Conservation (phyloP, 23 tunicate genomes). For the Pegea sp. region DNA sequence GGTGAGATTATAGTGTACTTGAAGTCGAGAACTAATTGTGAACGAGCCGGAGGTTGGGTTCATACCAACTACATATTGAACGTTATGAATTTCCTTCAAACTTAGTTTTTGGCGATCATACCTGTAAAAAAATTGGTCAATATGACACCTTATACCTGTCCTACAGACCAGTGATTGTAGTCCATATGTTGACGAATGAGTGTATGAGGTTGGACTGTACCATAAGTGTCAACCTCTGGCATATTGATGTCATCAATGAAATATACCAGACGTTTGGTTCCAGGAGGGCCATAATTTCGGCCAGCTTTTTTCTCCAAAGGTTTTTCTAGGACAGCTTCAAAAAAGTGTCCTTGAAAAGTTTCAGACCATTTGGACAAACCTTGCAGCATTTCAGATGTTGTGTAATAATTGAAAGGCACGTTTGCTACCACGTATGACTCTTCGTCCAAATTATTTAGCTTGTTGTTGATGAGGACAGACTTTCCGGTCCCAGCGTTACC, state of each 20-base stretch:
- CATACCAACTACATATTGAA: conserved; percentile 85
- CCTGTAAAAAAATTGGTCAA: conserved; percentile 12
- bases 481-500: conserved; percentile 97
- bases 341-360: neutral
- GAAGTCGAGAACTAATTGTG: conserved; percentile 85
- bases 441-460: conserved; percentile 51
- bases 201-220: conserved; percentile 96
- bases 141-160: neutral
- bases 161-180: conserved; percentile 79
- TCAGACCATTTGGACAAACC: too few species aligned
- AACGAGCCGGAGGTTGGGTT: conserved; percentile 96
- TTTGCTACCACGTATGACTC: conserved; percentile 86
- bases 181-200: conserved; percentile 95
- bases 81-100: conserved; percentile 85
- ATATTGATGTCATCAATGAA: conserved; percentile 97
- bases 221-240: conserved; percentile 97
- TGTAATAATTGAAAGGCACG: conserved; percentile 96
- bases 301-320: conserved; percentile 98
- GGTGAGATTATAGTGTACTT: conserved; percentile 4
- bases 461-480: conserved; percentile 76
- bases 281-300: conserved; percentile 94
- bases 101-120: conserved; percentile 75
- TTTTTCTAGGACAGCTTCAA: conserved; percentile 77
- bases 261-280: conserved; percentile 70
- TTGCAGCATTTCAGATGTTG: conserved; percentile 97